phyloP scores from a whole-genome alignment of 2,888 invertebrate species.

The Morinoia aosen region DNA sequence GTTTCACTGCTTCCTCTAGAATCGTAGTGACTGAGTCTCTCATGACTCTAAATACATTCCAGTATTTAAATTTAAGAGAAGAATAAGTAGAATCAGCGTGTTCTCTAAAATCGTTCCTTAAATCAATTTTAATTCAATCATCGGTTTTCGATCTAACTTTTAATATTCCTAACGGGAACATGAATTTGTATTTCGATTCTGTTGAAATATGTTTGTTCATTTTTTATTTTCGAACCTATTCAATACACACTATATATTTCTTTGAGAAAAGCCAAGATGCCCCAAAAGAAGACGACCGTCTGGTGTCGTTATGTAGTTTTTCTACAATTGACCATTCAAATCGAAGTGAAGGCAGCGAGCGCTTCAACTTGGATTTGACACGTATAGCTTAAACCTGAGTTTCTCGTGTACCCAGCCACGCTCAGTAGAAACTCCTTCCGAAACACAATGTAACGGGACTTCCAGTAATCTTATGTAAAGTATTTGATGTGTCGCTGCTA shows the following conservation, averaged over 20 bases:
- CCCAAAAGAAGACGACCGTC: background rate
- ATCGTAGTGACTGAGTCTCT: background rate
- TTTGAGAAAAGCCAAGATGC: background rate
- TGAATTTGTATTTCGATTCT: background rate
- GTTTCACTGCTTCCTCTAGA: background rate
- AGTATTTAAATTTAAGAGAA: background rate
- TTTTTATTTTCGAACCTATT: background rate
- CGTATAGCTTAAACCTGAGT: background rate
- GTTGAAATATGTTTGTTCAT: background rate
- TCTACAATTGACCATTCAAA: constrained; percentile 15
- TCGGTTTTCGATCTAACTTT: background rate
- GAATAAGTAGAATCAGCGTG: background rate
- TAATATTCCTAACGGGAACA: background rate
- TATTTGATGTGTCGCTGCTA: constrained; percentile 21
- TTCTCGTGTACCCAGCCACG: constrained; percentile 2
- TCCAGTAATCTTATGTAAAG: constrained; percentile 51
- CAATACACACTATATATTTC: background rate
- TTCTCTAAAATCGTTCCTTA: background rate
- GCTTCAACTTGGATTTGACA: background rate
- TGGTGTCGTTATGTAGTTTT: background rate
- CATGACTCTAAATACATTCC: too few relatives aligned
- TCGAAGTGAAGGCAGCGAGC: background rate
- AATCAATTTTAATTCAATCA: background rate
- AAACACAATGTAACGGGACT: constrained; percentile 51
- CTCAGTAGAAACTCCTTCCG: constrained; percentile 32